Percentiles rank a stretch among this genome's conserved stretches.
phyloP scores from a whole-genome alignment of 92 coral and sea anemone species.

The Diadumene lineata region DNA sequence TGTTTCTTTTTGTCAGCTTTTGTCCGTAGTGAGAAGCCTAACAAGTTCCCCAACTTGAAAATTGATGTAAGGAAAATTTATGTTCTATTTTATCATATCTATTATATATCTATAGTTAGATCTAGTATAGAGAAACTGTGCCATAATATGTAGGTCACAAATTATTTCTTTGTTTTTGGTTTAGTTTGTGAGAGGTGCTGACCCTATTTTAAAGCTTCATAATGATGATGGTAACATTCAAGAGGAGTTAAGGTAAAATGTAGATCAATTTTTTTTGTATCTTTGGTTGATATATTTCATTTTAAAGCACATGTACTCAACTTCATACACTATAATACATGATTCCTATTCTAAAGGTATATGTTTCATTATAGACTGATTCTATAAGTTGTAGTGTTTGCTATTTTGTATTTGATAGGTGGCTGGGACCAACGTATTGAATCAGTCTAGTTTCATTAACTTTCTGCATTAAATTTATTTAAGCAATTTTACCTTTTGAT shows the following conservation, averaged over 20 bases:
- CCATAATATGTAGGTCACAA: neutral
- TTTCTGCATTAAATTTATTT: too few relatives aligned
- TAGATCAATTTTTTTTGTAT: neutral
- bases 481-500: neutral
- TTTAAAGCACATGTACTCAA: too few relatives aligned
- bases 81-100: neutral
- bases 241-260: conserved; percentile 80
- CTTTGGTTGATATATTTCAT: too few relatives aligned
- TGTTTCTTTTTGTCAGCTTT: conserved; percentile 78
- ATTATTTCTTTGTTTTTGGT: too few relatives aligned
- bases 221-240: conserved; percentile 81
- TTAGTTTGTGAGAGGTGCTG: conserved; percentile 95
- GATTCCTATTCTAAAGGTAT: too few relatives aligned
- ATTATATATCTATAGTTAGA: too few relatives aligned
- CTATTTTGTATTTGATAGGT: too few relatives aligned
- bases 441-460: too few relatives aligned
- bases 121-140: neutral
- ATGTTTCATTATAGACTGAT: too few relatives aligned
- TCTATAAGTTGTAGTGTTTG: too few relatives aligned
- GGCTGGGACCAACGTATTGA: too few relatives aligned
- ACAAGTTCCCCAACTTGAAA: conserved; percentile 86
- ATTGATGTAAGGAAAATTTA: conserved; percentile 70
- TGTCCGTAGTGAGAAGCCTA: conserved; percentile 95
- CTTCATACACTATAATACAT: too few relatives aligned
- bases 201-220: conserved; percentile 90